Base-by-base conservation (phyloP, 2,888 invertebrate genomes). In the Mythimna vitellina region DNA sequence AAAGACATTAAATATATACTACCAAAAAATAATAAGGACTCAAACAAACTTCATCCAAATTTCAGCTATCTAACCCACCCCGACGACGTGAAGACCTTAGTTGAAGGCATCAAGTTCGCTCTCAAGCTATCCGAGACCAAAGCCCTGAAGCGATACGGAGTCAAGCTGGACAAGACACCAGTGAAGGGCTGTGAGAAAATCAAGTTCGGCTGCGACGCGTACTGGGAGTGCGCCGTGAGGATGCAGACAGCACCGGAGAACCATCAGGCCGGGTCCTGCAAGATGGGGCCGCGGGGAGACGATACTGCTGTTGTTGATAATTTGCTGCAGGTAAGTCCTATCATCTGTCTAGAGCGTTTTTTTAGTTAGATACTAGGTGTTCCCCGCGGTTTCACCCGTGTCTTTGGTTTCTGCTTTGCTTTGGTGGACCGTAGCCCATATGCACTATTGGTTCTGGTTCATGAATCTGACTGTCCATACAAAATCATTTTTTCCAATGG, bases 91-190 rank as follows among this genome's bases (percentile, higher is more conserved):
- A 98, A 97, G 76, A 97, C 97, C 0, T 94, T 99, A 46, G 97
- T 98, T 12, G 98, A 98, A 89, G 99, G 98, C 65, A 98, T 98
- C 84, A 98, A 98, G 90, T 97, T 98, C 88, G 97, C 97, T 10
- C 96, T 98, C 65, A 96, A 96, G 69, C 92, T 98, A 6, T 96
- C 98, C 0, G 97, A 98, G 89, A 98, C 98, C 0, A 96, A 97
- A 77, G 93, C 95, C 0, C 86, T 96, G 32, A 93, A 94, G 83
- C 90, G 93, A 70, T 98, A 98, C 87, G 98, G 98, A 0, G 97
- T 98, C 91, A 95, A 97, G 67, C 88, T 98, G 82, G 98, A 98
- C 92, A 97, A 96, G 84, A 98, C 98, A 0, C 97, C 97, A 0
- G 97, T 97, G 0, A 89, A 90, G 20, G 98, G 98, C 5, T 99